Evolutionary conservation across 2,888 invertebrate species (phyloP), one percentile per base, ranked within the genome.

Genomic region (Oasisia sp.): DNA sequence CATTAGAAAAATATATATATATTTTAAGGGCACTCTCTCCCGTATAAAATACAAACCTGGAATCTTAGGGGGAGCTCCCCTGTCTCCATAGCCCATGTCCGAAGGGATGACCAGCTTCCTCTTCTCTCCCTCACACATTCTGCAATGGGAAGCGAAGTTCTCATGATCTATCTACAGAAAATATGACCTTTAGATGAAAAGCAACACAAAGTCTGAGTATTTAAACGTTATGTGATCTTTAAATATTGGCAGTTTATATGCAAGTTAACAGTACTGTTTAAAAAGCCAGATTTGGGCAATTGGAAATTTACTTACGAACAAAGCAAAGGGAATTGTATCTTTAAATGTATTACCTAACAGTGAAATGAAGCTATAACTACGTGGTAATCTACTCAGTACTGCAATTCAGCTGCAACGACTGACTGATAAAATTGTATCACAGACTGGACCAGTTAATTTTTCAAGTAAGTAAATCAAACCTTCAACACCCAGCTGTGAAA

Each of bases 61-160:
- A 95, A 98, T 98, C 96, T 98, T 98, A 7, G 98, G 98, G 91
- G 98, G 98, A 3, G 98, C 97, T 92, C 98, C 98, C 92, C 97
- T 97, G 92, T 97, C 97, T 90, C 98, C 98, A 96, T 99, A 99
- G 0, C 97, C 98, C 94, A 98, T 96, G 94, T 98, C 98, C 14
- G 98, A 97, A 27, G 98, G 98, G 95, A 98, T 98, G 5, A 98
- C 98, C 89, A 98, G 97, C 95, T 98, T 98, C 92, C 98, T 97
- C 95, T 98, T 98, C 96, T 98, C 98, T 90, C 98, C 98, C 95
- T 98, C 98, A 96, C 98, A 98, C 98, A 98, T 98, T 91, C 97
- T 97, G 95, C 38, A 96, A 96, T 94, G 92, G 89, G 92, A 92
- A 74, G 92, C 74, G 7, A 4, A 74, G 14, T 90, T 32, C 9